Conservation (phyloP, 2,113 vertebrate genomes). For the Macaca mulatta region DNA sequence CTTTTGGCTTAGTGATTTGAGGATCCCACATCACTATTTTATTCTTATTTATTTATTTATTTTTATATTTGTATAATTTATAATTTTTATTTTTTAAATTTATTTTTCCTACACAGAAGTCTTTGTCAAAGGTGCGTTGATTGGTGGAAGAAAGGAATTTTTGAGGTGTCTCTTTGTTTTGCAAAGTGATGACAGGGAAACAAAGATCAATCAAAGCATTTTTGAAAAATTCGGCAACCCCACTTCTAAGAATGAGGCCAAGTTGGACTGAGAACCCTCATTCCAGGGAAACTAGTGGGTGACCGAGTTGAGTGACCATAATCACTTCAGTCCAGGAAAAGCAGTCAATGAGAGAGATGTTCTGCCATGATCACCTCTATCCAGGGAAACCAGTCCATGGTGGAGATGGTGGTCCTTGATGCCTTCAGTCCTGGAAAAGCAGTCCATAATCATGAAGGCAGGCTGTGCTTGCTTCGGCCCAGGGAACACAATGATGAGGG, state of each 20-base stretch:
- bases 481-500: neutral
- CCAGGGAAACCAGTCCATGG: neutral
- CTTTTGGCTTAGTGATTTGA: too few relatives aligned
- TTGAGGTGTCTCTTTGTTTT: neutral
- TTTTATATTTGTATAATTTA: too few relatives aligned
- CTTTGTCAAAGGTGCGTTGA: neutral
- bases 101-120: neutral
- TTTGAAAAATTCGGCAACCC: neutral
- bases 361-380: neutral
- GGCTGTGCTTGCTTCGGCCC: accelerated
- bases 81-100: too few relatives aligned
- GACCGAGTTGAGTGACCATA: accelerated
- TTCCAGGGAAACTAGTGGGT: neutral
- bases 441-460: neutral
- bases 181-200: neutral
- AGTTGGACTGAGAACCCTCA: neutral
- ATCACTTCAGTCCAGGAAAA: neutral
- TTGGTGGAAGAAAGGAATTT: neutral
- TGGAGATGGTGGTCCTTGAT: neutral
- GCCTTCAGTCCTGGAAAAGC: neutral
- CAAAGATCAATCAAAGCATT: neutral
- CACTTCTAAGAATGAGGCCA: neutral
- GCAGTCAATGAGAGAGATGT: neutral
- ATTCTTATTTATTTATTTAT: too few relatives aligned
- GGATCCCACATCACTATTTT: too few relatives aligned